Conservation (phyloP, 2,888 invertebrate genomes). For the Ptycholaimellus sp. region DNA sequence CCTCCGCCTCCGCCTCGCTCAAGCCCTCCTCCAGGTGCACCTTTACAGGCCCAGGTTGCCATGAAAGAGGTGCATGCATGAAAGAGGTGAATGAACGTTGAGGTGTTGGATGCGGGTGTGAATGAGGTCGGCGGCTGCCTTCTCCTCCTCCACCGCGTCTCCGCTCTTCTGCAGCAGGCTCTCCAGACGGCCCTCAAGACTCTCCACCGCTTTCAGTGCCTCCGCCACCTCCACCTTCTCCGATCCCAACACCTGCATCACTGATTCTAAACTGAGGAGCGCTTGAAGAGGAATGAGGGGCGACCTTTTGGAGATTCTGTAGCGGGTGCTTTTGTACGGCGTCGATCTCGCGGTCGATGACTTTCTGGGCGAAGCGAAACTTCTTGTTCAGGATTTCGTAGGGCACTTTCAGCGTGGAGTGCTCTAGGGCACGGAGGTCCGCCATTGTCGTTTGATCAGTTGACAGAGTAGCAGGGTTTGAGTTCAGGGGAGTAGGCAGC, state of each 20-base stretch:
- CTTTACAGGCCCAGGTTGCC: background rate
- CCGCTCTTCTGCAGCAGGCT: conserved; percentile 40
- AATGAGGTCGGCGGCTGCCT: conserved; percentile 65
- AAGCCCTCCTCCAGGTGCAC: background rate
- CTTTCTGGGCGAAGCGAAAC: conserved; percentile 74
- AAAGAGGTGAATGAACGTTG: background rate
- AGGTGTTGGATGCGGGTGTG: conserved; percentile 67
- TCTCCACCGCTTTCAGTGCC: conserved; percentile 2
- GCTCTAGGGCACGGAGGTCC: conserved; percentile 72
- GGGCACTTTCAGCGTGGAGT: conserved; percentile 82
- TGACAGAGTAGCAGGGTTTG: no score
- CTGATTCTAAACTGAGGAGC: no score
- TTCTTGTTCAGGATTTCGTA: conserved; percentile 89
- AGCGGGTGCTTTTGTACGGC: conserved; percentile 38
- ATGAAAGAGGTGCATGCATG: background rate
- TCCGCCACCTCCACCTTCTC: conserved; percentile 34
- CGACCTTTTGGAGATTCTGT: no score
- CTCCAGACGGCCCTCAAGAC: background rate
- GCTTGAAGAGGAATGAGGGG: no score
- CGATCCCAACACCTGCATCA: conserved; percentile 48
- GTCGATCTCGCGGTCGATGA: conserved; percentile 57
- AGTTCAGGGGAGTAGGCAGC: no score
- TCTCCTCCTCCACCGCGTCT: conserved; percentile 65
- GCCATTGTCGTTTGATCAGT: background rate
- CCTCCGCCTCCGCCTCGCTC: conserved; percentile 34